Evolutionary conservation across 2,113 vertebrate genomes (phyloP), one percentile per base, ranked within the genome.

Genomic region (Megaleporinus macrocephalus): DNA sequence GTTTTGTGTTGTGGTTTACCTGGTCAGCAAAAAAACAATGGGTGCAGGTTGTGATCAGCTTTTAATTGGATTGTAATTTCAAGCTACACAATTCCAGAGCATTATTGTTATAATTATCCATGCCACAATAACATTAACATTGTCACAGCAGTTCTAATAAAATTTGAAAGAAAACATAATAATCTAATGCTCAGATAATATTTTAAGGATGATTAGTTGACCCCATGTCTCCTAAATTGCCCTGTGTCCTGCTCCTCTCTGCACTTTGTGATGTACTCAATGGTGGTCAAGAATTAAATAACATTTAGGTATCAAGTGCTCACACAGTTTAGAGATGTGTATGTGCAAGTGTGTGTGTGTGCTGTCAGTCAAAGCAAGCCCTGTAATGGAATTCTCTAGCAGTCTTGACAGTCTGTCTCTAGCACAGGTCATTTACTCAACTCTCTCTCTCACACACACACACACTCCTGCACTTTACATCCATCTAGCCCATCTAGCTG

Each of bases 231-330:
- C 10, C 33, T 36, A 36, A 11, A 44, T 11, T 9, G 41, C 9
- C 41, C 10, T 44, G 5, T 11, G 7, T 3, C 36, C 3, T 36
- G 36, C 36, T 36, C 14, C 27, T 73, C 49, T 33, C 53, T 51
- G 51, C 24, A 29, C 18, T 29, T 51, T 74, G 24, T 26, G 18
- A 44, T 44, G 41, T 59, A 83, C 81, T 79, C 71, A 27, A 80
- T 84, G 74, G 55, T 79, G 68, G 78, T 76, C 69, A 75, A 77
- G 85, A 72, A 89, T 90, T 59, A 53, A 69, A 74, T 79, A 79
- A 79, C 33, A 51, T 75, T 47, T 73, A 73, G 66, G 78, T 51
- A 83, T 73, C 49, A 66, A 83, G 66, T 47, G 24, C 57, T 53
- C 33, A 22, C 36, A 36, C 24, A 41, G n/a, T 22, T 62, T 71